A percentile compares a stretch with the other conserved stretches of the same genome.
Evolutionary conservation across 2,797 vertebrate genomes (phyloP).

Genomic region (Malurus leucopterus): DNA sequence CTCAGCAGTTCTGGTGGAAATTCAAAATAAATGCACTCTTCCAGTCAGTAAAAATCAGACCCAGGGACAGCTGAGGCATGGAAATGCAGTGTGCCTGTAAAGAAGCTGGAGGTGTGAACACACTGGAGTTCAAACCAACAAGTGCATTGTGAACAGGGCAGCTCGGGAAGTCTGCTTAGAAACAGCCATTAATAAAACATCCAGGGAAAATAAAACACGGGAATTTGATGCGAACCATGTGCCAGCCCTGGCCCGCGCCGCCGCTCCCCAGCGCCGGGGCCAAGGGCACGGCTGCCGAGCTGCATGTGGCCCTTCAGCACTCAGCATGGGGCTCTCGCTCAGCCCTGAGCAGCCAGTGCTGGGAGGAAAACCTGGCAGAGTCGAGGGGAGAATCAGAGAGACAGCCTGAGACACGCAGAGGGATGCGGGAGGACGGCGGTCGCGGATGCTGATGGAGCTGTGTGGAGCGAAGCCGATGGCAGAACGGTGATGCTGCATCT

Average conservation of each 20-base stretch:
- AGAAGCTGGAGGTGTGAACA: not conserved
- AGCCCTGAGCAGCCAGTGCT: not conserved
- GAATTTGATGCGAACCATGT: conserved; percentile 2
- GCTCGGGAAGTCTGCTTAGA: conserved; percentile 2
- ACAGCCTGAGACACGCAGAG: not conserved
- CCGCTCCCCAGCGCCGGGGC: rapidly evolving
- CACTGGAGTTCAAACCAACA: not conserved
- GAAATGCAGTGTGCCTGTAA: not conserved
- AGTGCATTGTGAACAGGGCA: not conserved
- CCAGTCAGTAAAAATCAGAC: not conserved
- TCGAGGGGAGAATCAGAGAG: not conserved
- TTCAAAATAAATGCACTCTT: not conserved
- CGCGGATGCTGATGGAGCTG: rapidly evolving
- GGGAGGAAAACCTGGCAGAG: not conserved
- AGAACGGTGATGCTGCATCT: not conserved
- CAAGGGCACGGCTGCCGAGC: not conserved
- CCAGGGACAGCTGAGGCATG: not conserved
- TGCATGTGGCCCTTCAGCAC: not conserved
- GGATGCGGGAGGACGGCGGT: rapidly evolving
- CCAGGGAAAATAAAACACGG: not conserved
- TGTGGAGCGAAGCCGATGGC: rapidly evolving
- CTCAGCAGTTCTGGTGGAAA: not conserved
- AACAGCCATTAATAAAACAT: conserved; percentile 36
- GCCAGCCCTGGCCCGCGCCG: rapidly evolving
- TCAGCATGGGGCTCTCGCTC: not conserved